A percentile compares a stretch with the other conserved stretches of the same genome.
phyloP scores from a whole-genome alignment of 2,888 invertebrate species.

The Rhorus exstirpatorius region DNA sequence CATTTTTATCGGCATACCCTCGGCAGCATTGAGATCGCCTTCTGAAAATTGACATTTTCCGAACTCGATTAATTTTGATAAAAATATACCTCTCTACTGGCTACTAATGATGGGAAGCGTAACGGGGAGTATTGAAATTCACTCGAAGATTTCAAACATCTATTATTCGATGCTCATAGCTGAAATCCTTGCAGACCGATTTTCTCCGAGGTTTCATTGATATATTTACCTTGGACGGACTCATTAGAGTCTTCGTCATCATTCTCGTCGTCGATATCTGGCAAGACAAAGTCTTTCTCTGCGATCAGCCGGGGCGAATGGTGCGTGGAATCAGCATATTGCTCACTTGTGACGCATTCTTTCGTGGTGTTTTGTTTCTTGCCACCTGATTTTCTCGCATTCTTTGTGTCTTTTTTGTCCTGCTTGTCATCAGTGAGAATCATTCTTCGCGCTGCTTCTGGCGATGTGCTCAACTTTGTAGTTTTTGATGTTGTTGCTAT shows the following conservation, averaged over 20 bases:
- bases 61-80: neutral
- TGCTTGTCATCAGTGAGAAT: neutral
- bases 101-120: neutral
- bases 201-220: neutral
- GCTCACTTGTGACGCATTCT: neutral
- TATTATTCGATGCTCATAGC: neutral
- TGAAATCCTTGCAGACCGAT: neutral
- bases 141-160: neutral
- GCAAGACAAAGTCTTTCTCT: neutral
- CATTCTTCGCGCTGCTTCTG: constrained; percentile 4
- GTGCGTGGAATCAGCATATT: neutral
- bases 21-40: neutral
- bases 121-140: neutral
- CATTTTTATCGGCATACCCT: neutral
- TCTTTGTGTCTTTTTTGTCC: neutral
- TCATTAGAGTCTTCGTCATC: constrained; percentile 17
- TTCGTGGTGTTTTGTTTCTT: neutral
- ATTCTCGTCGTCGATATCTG: neutral
- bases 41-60: constrained; percentile 7
- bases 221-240: constrained; percentile 27
- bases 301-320: neutral
- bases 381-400: neutral
- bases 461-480: neutral
- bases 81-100: neutral
- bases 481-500: neutral